Base-by-base conservation (phyloP, 1,140 invertebrate genomes). In the Linepithema humile region DNA sequence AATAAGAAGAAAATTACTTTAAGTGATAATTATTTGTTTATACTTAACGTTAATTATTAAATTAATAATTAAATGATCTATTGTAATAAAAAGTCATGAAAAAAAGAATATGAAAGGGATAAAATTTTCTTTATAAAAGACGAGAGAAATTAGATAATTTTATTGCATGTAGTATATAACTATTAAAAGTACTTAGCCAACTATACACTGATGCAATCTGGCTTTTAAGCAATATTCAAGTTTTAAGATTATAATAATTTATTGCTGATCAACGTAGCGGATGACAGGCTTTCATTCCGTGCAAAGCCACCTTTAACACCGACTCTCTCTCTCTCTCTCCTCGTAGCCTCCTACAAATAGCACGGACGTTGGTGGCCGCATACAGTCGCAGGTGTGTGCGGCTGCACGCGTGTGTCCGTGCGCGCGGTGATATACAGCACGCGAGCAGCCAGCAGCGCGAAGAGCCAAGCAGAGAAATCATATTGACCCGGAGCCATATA, bases 401-500 rank as follows among this genome's bases (percentile, higher is more conserved):
- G 20, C 17, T 10, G 12, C 26, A 32, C n/a, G 35, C 35, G 20
- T 69, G n/a, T n/a, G 20, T 55, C 10, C 26, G 40, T 57, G 53
- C 45, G 40, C 50, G 17, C 50, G 20, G 6, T 12, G 43, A 62
- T 43, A 65, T 38, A 53, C 9, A 59, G 55, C n/a, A 53, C 53
- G 84, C 50, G 84, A 83, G 69, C 48, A 74, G 57, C 35, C 53
- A 20, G 43, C n/a, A 45, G 20, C 29, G 53, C 43, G 26, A 69
- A 60, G 38, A 70, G 55, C 65, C 57, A 75, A 77, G 74, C 80
- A 83, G 70, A 88, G 80, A 89, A 89, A 91, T 91, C 90, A 91
- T 91, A 92, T 92, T 92, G 92, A 92, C 91, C 89, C 86, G 89
- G 88, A 91, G 90, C 87, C 86, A 90, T 90, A 90, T 86, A 91